Base-by-base conservation (phyloP, 2,113 vertebrate genomes). In the Ivindomyrus marchei region DNA sequence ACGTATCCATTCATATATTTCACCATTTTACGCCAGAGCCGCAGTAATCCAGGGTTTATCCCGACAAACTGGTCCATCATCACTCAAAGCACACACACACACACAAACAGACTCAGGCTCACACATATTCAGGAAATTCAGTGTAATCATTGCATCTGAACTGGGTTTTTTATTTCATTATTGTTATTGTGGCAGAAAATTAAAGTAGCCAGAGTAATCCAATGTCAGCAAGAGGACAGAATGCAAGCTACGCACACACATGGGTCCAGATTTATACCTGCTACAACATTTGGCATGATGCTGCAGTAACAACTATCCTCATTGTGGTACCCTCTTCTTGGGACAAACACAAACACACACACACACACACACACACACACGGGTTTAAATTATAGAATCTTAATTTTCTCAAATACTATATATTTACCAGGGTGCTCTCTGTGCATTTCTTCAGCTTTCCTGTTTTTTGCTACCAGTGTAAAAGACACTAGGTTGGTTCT, bases 401-500 rank as follows among this genome's bases (percentile, higher is more conserved):
- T 53, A 19, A 19, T 56, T 19, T 56, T 21, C 52, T 56, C 17
- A 56, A 56, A 21, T 56, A 21, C 4, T 56, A 56, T 56, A 56
- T 1, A 21, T 56, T 56, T 56, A 5, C 52, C n/a, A 66, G 1
- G 39, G 4, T 47, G 83, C 83, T 42, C 39, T 19, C 21, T 47
- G 80, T 45, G 1, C n/a, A 11, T 52, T 27, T 87, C 6, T 87
- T 50, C 85, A 36, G 83, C 21, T 85, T 46, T 47, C 8, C 83
- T 27, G 62, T 31, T 31, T 77, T 77, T 39, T 77, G 13, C 36
- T 77, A 2, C 27, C 85, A 36, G 46, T 52, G 9, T 50, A 49
- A 53, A 53, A 87, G 11, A 19, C 47, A 36, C 50, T 90, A 89
- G 83, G 89, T 85, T 9, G 66, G 89, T 87, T 45, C 66, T 74